phyloP scores from a whole-genome alignment of 2,888 invertebrate genomes.

The Phragmatobia fuliginosa region DNA sequence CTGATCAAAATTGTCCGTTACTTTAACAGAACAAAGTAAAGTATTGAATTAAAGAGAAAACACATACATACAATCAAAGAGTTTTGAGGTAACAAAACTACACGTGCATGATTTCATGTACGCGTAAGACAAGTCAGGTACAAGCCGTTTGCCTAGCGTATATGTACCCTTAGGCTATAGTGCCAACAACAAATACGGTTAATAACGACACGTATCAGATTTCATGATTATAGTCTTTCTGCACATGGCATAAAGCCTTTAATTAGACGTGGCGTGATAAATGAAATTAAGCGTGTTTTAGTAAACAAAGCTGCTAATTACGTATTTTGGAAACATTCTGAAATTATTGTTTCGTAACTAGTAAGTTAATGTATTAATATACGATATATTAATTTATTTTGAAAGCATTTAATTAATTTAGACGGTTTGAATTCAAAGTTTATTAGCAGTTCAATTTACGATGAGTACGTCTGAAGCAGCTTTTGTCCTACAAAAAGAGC shows the following conservation, averaged over 20 bases:
- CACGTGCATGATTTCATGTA: too few species aligned
- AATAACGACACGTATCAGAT: slow-evolving; percentile 23
- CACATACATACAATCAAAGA: too few species aligned
- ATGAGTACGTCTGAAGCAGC: neutral
- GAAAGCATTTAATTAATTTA: neutral
- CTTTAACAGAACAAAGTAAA: too few species aligned
- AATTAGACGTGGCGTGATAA: slow-evolving; percentile 11
- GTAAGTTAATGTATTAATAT: neutral
- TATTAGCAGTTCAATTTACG: too few species aligned
- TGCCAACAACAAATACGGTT: slow-evolving; percentile 24
- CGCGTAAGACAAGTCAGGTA: neutral
- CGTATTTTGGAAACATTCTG: slow-evolving; percentile 8
- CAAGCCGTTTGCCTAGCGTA: neutral
- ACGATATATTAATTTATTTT: neutral
- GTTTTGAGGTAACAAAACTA: neutral
- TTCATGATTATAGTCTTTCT: slow-evolving; percentile 28
- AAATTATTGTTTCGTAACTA: slow-evolving; percentile 7
- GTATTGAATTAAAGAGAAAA: too few species aligned
- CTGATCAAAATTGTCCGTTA: too few species aligned
- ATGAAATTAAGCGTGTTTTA: slow-evolving; percentile 18
- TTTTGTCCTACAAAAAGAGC: neutral
- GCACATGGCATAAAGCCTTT: slow-evolving; percentile 15
- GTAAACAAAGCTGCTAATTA: slow-evolving; percentile 21
- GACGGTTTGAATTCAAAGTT: too few species aligned
- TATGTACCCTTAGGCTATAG: neutral